phyloP scores from a whole-genome alignment of 2,797 vertebrate species.

The Halcyon badia region DNA sequence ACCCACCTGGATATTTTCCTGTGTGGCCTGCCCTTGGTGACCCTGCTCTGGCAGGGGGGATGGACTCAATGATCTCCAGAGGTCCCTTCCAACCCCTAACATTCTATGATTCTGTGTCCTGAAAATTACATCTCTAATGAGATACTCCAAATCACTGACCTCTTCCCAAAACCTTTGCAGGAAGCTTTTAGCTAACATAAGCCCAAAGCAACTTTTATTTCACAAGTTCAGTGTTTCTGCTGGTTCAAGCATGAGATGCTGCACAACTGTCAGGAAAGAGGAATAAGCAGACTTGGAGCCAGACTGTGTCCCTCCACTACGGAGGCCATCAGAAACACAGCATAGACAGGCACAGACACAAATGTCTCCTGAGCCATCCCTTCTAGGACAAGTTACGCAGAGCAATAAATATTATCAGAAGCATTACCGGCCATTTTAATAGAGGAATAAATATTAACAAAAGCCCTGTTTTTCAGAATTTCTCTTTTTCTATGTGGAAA shows the following conservation, averaged over 20 bases:
- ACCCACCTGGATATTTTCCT: too few species aligned
- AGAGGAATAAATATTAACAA: neutral
- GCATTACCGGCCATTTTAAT: neutral
- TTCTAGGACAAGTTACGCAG: neutral
- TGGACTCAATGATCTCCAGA: too few species aligned
- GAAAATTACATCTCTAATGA: neutral
- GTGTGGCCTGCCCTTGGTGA: too few species aligned
- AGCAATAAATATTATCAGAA: neutral
- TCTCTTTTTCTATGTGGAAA: neutral
- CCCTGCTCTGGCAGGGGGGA: too few species aligned
- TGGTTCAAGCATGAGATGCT: neutral
- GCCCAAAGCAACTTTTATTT: neutral
- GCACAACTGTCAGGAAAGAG: neutral
- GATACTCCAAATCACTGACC: neutral
- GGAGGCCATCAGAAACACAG: fast-evolving
- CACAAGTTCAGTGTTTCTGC: neutral
- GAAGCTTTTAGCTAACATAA: neutral
- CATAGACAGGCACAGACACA: neutral
- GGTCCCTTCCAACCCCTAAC: too few species aligned
- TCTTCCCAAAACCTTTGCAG: neutral
- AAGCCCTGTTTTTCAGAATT: neutral
- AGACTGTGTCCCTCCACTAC: neutral
- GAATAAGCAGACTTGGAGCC: neutral
- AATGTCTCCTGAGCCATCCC: neutral
- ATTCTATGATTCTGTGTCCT: neutral